Evolutionary conservation across 2,113 vertebrate species (phyloP).

Genomic region (Nicator chloris): DNA sequence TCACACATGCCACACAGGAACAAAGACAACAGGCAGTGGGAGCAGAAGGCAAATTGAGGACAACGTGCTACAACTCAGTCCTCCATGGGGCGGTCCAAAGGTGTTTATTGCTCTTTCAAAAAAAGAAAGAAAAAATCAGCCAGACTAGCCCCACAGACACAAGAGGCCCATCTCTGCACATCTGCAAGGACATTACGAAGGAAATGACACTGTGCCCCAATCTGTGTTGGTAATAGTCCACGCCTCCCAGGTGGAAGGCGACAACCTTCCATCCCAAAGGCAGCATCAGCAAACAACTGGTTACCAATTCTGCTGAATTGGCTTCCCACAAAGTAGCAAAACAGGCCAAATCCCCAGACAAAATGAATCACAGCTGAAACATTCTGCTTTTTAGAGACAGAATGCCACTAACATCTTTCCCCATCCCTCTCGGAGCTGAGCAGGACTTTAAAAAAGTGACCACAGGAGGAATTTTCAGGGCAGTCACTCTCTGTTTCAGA

Average conservation of each 20-base stretch:
- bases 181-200: not conserved
- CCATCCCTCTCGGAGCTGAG: fast-evolving
- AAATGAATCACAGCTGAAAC: constrained; percentile 6
- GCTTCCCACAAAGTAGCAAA: not conserved
- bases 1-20: not conserved
- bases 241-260: not conserved
- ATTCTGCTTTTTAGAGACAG: not conserved
- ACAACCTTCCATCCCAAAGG: not conserved
- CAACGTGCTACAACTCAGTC: not conserved
- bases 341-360: not conserved
- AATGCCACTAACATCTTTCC: not conserved
- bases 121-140: not conserved
- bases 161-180: not conserved
- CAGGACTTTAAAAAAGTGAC: not conserved
- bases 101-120: not conserved
- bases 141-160: not conserved
- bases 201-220: not conserved
- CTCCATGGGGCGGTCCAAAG: not conserved
- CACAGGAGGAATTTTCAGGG: constrained; percentile 13
- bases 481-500: not conserved
- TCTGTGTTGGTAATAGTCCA: not conserved
- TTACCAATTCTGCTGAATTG: not conserved
- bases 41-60: not conserved
- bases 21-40: not conserved
- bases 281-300: not conserved